Evolutionary conservation across 37 sponge, comb jelly and placozoan species (phyloP).

Genomic region (Cladorhizidae sp.): DNA sequence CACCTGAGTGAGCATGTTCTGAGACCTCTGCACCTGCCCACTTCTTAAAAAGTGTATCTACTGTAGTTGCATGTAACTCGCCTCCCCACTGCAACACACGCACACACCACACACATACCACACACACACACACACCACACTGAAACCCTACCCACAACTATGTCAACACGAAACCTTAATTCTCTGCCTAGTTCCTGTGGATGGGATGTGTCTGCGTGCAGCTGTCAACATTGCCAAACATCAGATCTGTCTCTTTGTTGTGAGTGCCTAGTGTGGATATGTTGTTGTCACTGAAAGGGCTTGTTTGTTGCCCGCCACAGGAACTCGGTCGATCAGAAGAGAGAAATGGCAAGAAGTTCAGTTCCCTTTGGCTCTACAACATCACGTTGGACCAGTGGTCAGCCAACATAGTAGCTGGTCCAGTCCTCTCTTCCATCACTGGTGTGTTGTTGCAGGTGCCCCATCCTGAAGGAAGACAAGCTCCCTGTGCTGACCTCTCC

Average conservation of each 20-base stretch:
- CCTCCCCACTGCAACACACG: too few species aligned
- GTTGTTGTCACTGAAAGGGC: too few species aligned
- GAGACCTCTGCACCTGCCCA: too few species aligned
- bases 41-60: too few species aligned
- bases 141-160: too few species aligned
- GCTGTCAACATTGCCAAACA: constrained; percentile 50
- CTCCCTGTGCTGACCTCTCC: neutral
- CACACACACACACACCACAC: too few species aligned
- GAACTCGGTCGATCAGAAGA: neutral
- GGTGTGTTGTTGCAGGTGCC: neutral
- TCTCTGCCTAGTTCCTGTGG: constrained; percentile 31
- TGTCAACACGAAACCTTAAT: too few species aligned
- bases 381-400: neutral
- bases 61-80: too few species aligned
- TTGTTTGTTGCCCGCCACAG: too few species aligned
- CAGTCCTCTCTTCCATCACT: neutral
- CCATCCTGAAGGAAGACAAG: neutral
- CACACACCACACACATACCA: too few species aligned
- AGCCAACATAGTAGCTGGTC: neutral
- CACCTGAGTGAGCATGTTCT: too few species aligned
- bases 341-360: neutral
- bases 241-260: constrained; percentile 60
- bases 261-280: neutral
- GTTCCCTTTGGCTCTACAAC: neutral
- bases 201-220: constrained; percentile 74